These are phyloP conservation scores for Lasioglossum zephyrum DNA, from an alignment of 2,888 invertebrate species.

Conservation along the genomic window DNA sequence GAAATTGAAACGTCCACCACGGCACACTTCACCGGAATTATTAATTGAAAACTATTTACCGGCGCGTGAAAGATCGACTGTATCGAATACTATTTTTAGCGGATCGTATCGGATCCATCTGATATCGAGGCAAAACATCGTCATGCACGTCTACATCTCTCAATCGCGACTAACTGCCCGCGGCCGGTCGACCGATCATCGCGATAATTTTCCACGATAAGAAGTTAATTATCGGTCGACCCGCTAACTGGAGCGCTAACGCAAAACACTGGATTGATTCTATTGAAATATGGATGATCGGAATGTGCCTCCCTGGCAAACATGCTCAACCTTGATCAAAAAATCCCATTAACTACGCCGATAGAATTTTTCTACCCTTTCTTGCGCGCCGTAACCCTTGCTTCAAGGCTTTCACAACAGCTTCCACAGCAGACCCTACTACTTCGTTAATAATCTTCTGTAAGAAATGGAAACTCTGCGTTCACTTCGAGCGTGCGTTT, in stretches of 20 bases:
- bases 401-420: not conserved
- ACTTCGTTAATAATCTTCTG: not conserved
- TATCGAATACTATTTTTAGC: slow-evolving; percentile 9
- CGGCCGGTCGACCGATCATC: slow-evolving; percentile 23
- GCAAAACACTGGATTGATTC: slow-evolving; percentile 2
- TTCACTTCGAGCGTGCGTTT: not conserved
- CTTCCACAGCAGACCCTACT: not conserved
- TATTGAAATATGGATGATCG: not conserved
- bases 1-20: not conserved
- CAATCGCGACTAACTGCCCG: slow-evolving; percentile 18
- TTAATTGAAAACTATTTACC: not conserved
- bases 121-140: not conserved
- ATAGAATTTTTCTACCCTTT: not conserved
- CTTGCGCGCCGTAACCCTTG: not conserved
- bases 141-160: not conserved
- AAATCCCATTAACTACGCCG: not conserved
- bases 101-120: not conserved
- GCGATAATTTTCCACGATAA: slow-evolving; percentile 56
- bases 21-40: not conserved
- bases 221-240: slow-evolving; percentile 54
- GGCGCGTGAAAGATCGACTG: not conserved
- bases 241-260: slow-evolving; percentile 29
- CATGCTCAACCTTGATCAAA: not conserved
- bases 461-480: not conserved
- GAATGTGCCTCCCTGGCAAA: not conserved